phyloP scores from a whole-genome alignment of 2,113 vertebrate genomes.

The Choloepus hoffmanni region DNA sequence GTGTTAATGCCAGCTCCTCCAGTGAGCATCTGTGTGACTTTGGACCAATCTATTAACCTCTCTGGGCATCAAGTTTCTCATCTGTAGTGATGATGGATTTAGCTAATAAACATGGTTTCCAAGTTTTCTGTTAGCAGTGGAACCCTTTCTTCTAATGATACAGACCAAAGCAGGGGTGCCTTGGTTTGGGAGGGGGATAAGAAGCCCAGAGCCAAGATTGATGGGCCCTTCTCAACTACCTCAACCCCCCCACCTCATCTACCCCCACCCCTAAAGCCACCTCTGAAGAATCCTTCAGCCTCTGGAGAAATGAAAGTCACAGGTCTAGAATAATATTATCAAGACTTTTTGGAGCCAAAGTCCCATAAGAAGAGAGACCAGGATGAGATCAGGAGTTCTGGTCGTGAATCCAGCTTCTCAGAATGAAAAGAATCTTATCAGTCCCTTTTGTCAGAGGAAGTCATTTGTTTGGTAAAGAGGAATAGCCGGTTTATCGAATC shows the following conservation, averaged over 20 bases:
- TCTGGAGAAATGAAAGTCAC: background rate
- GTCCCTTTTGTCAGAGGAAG: background rate
- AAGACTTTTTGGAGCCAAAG: constrained; percentile 1
- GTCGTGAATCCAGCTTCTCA: background rate
- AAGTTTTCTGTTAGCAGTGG: background rate
- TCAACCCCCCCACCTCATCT: background rate
- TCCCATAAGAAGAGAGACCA: background rate
- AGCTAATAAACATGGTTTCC: constrained; percentile 20
- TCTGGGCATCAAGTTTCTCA: background rate
- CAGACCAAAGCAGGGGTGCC: constrained; percentile 7
- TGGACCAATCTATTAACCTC: background rate
- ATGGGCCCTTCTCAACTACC: background rate
- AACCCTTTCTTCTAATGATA: constrained; percentile 34
- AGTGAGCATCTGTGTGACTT: constrained; percentile 14
- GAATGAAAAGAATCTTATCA: constrained; percentile 12
- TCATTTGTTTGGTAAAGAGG: constrained; percentile 12
- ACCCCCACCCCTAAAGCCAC: background rate
- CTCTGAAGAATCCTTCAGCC: background rate
- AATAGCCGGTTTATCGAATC: background rate
- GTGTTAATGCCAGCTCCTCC: background rate
- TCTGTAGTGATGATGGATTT: constrained; percentile 1
- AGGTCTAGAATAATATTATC: background rate
- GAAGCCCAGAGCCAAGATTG: background rate
- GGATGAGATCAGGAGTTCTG: background rate
- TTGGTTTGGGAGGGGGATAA: background rate